Evolutionary conservation across 2,888 invertebrate species (phyloP).

Genomic region (Anoncus sp.): DNA sequence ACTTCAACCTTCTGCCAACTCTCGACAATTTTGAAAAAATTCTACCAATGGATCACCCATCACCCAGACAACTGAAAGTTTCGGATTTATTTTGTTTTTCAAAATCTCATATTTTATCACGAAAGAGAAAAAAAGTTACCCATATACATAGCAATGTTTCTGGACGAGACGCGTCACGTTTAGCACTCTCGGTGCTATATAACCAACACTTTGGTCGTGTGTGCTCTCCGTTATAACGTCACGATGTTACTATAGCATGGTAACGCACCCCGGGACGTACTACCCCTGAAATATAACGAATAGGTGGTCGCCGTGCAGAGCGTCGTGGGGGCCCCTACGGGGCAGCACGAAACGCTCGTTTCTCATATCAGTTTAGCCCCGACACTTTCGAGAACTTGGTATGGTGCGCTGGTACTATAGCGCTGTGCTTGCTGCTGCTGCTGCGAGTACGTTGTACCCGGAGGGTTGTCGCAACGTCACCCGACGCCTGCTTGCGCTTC

Average conservation of each 20-base stretch:
- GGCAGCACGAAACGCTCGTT: constrained; percentile 82
- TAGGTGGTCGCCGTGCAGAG: constrained; percentile 74
- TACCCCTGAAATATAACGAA: constrained; percentile 77
- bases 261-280: constrained; percentile 72
- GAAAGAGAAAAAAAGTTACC: constrained; percentile 9
- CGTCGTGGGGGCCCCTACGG: constrained; percentile 78
- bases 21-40: constrained; percentile 10
- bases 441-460: constrained; percentile 66
- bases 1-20: constrained; percentile 10
- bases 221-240: constrained; percentile 44
- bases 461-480: constrained; percentile 80
- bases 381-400: constrained; percentile 82
- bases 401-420: constrained; percentile 44
- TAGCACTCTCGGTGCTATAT: constrained; percentile 49
- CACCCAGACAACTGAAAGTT: constrained; percentile 8
- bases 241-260: constrained; percentile 48
- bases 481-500: constrained; percentile 74
- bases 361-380: constrained; percentile 82
- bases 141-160: constrained; percentile 29
- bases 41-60: not conserved
- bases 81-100: constrained; percentile 34
- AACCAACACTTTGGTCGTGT: constrained; percentile 44
- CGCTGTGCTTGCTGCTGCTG: constrained; percentile 9
- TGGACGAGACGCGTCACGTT: constrained; percentile 53
- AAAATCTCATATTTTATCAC: constrained; percentile 35